phyloP scores from a whole-genome alignment of 2,888 invertebrate species.

The Helobdella robusta region DNA sequence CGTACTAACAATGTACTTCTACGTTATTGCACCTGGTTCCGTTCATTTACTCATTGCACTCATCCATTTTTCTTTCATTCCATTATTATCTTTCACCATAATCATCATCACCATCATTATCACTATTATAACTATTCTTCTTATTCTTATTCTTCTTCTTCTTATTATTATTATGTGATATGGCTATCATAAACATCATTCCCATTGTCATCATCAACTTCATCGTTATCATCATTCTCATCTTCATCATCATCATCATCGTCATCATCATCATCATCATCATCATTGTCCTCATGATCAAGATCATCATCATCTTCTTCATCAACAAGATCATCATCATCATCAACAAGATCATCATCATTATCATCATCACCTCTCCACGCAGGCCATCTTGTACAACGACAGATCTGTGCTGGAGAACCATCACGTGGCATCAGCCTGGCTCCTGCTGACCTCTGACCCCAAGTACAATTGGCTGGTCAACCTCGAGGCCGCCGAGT shows the following conservation, averaged over 20 bases:
- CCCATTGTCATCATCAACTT: not conserved
- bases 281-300: not conserved
- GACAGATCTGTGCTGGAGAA: slow-evolving; percentile 58
- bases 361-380: not conserved
- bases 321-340: not conserved
- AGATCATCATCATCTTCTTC: not conserved
- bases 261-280: slow-evolving; percentile 5
- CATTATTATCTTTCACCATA: too few species aligned
- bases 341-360: not conserved
- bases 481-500: slow-evolving; percentile 54
- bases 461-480: slow-evolving; percentile 44
- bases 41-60: too few species aligned
- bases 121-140: too few species aligned
- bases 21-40: not conserved
- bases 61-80: too few species aligned
- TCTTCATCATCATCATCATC: slow-evolving; percentile 10
- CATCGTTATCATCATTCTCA: not conserved
- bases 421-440: slow-evolving; percentile 57
- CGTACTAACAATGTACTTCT: not conserved
- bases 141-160: too few species aligned
- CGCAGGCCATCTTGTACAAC: slow-evolving; percentile 57
- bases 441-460: slow-evolving; percentile 53
- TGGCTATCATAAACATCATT: too few species aligned
- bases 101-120: too few species aligned
- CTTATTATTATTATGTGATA: too few species aligned